phyloP scores from a whole-genome alignment of 2,888 invertebrate genomes.

The Argynnis bischoffii region DNA sequence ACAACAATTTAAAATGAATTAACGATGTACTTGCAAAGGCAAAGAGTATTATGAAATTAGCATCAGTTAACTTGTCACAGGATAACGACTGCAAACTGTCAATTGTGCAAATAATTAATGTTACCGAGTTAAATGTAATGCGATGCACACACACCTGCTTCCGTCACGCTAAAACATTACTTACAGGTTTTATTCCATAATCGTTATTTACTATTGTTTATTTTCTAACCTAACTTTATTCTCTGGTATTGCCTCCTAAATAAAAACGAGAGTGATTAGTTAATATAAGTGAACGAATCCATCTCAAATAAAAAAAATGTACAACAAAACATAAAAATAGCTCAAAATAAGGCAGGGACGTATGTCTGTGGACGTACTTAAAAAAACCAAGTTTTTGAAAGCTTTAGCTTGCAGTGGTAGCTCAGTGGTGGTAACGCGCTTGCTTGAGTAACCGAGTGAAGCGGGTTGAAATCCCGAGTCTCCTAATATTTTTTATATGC shows the following conservation, averaged over 20 bases:
- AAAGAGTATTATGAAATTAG: conserved; percentile 1
- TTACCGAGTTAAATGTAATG: conserved; percentile 24
- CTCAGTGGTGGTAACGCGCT: no score
- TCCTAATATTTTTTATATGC: no score
- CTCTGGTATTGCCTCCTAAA: neutral
- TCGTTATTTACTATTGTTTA: neutral
- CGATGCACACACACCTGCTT: conserved; percentile 29
- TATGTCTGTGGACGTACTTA: no score
- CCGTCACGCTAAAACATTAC: conserved; percentile 25
- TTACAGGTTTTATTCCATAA: conserved; percentile 13
- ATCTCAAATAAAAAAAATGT: no score
- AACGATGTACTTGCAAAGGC: neutral
- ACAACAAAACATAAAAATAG: no score
- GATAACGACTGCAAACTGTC: conserved; percentile 16
- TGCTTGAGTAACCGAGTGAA: no score
- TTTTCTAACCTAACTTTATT: neutral
- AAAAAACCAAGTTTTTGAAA: no score
- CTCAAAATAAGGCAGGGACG: no score
- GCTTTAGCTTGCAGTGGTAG: no score
- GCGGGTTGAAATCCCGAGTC: no score
- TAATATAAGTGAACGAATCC: no score
- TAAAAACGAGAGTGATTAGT: no score
- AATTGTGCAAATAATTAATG: conserved; percentile 28
- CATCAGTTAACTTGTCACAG: conserved; percentile 19
- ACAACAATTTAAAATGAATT: conserved; percentile 2